Percentiles rank a stretch among this genome's conserved stretches.
Evolutionary conservation across 2,797 vertebrate species (phyloP).

Genomic region (Tokudaia tokunoshimensis): DNA sequence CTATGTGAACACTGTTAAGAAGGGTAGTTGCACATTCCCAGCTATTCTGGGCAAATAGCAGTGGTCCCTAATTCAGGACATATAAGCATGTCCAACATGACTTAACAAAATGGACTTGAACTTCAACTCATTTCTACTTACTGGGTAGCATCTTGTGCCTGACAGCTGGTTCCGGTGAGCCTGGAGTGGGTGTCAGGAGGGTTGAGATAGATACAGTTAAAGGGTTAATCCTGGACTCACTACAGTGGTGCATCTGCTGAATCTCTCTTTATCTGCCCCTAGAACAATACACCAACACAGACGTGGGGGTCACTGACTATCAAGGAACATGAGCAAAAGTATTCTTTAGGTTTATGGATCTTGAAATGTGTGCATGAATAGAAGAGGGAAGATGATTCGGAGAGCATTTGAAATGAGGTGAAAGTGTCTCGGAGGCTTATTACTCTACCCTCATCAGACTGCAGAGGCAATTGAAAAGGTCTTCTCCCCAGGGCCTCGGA

Average conservation of each 20-base stretch:
- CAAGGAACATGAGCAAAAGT: background rate
- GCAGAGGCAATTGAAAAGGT: background rate
- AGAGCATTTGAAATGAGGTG: background rate
- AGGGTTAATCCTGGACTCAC: background rate
- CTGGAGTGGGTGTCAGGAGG: background rate
- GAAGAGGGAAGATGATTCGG: too few relatives aligned
- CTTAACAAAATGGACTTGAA: rapidly evolving
- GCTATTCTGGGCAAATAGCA: background rate
- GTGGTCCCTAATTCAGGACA: background rate
- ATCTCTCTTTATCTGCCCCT: background rate
- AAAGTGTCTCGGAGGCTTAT: background rate
- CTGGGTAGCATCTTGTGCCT: background rate
- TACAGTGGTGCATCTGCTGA: background rate
- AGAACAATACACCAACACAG: too few relatives aligned
- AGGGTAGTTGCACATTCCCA: background rate
- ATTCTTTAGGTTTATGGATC: background rate
- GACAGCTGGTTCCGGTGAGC: background rate
- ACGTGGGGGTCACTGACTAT: rapidly evolving
- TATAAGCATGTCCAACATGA: background rate
- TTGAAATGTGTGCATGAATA: rapidly evolving
- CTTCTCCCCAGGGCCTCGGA: background rate
- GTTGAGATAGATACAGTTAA: background rate
- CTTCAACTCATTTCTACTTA: too few relatives aligned
- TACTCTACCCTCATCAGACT: too few relatives aligned
- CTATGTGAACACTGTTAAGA: background rate